Evolutionary conservation across 2,888 invertebrate species (phyloP).

Genomic region (Sarcophaga carnaria): DNA sequence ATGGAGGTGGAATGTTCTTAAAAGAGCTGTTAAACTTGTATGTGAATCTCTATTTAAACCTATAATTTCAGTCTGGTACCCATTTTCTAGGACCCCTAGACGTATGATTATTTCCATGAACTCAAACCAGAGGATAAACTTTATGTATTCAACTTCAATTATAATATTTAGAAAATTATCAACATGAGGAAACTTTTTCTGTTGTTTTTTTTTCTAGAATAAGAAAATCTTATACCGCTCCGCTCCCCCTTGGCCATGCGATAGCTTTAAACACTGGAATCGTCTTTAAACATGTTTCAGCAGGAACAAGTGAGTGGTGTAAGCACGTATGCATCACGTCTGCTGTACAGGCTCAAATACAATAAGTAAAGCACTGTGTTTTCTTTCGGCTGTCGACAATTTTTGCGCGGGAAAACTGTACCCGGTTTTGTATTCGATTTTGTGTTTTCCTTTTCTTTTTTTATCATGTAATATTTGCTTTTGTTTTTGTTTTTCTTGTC

Average conservation of each 20-base stretch:
- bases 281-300: constrained; percentile 56
- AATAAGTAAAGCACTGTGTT: neutral
- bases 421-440: constrained; percentile 39
- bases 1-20: no score
- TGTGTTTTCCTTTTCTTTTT: neutral
- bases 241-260: neutral
- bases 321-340: neutral
- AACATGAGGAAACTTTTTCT: constrained; percentile 22
- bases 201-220: neutral
- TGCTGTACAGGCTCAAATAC: neutral
- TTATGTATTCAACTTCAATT: no score
- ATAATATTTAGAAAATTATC: neutral
- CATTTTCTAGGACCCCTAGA: no score
- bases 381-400: neutral
- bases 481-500: constrained; percentile 19
- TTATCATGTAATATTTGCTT: constrained; percentile 5
- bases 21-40: no score
- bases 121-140: no score
- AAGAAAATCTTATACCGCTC: constrained; percentile 37
- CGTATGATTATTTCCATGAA: no score
- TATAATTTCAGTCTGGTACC: no score
- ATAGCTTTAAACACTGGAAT: neutral
- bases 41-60: no score
- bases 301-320: constrained; percentile 28
- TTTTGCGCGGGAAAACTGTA: constrained; percentile 70